Evolutionary conservation across 2,113 vertebrate species (phyloP).

Genomic region (Microtus richardsoni): DNA sequence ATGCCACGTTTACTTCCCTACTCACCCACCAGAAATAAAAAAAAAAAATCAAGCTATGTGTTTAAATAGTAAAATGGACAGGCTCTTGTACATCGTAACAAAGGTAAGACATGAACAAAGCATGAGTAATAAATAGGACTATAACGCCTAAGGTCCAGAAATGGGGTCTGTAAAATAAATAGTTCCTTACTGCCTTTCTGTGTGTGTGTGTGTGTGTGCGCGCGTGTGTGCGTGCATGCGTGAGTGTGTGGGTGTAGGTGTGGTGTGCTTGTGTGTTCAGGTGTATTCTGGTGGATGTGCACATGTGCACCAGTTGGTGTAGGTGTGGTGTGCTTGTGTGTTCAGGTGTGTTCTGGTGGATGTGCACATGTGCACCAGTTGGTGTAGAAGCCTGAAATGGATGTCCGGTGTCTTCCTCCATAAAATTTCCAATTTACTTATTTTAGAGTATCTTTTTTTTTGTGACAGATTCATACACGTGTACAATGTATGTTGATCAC

Average conservation of each 20-base stretch:
- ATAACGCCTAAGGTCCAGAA: background rate
- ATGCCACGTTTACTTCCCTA: too few species aligned
- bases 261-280: background rate
- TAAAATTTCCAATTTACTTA: background rate
- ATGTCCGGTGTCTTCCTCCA: background rate
- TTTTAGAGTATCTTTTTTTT: background rate
- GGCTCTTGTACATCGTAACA: background rate
- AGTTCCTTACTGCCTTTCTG: background rate
- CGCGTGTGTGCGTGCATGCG: background rate
- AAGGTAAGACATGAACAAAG: background rate
- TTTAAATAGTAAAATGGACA: slow-evolving; percentile 25
- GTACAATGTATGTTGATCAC: background rate
- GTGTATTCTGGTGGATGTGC: background rate
- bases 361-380: background rate
- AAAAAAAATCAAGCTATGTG: background rate
- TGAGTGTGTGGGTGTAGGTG: background rate
- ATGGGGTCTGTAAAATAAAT: slow-evolving; percentile 5
- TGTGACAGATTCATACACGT: background rate
- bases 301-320: background rate
- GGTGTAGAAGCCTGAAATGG: background rate
- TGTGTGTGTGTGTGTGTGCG: background rate
- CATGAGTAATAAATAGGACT: slow-evolving; percentile 1
- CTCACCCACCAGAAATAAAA: too few species aligned
- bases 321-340: background rate
- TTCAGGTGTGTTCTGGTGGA: background rate